Evolutionary conservation across 2,113 vertebrate species (phyloP).

Genomic region (Pygoscelis adeliae): DNA sequence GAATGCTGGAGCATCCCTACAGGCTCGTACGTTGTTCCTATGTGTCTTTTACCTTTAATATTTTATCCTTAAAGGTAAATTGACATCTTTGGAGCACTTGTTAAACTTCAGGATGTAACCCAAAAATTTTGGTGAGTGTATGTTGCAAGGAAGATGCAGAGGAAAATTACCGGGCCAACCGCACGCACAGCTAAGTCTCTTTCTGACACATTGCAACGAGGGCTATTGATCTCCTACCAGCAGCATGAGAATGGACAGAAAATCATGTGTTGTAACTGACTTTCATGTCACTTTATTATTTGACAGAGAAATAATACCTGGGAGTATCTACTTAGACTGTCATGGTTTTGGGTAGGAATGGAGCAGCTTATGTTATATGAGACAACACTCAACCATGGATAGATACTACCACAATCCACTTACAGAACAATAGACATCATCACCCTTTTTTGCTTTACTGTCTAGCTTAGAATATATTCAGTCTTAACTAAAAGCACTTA

Average conservation of each 20-base stretch:
- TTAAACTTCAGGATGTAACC: not conserved
- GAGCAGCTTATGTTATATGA: not conserved
- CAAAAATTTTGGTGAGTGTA: not conserved
- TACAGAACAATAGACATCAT: not conserved
- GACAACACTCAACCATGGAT: not conserved
- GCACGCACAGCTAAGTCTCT: not conserved
- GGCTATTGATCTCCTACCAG: not conserved
- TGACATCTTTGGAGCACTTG: not conserved
- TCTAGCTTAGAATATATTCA: not conserved
- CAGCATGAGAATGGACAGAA: not conserved
- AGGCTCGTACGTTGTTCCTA: fast-evolving
- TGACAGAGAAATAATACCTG: not conserved
- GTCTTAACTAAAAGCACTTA: not conserved
- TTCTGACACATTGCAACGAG: not conserved
- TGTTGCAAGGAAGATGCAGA: not conserved
- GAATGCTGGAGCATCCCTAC: not conserved
- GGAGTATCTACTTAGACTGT: not conserved
- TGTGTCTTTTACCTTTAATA: not conserved
- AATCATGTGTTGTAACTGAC: not conserved
- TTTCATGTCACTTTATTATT: not conserved
- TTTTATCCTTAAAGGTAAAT: not conserved
- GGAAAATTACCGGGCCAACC: not conserved
- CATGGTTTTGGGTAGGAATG: not conserved
- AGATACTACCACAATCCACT: not conserved
- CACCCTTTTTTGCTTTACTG: not conserved